These are phyloP conservation scores for Syncerus caffer DNA, from an alignment of 2,797 vertebrate species.

Conservation along the genomic window DNA sequence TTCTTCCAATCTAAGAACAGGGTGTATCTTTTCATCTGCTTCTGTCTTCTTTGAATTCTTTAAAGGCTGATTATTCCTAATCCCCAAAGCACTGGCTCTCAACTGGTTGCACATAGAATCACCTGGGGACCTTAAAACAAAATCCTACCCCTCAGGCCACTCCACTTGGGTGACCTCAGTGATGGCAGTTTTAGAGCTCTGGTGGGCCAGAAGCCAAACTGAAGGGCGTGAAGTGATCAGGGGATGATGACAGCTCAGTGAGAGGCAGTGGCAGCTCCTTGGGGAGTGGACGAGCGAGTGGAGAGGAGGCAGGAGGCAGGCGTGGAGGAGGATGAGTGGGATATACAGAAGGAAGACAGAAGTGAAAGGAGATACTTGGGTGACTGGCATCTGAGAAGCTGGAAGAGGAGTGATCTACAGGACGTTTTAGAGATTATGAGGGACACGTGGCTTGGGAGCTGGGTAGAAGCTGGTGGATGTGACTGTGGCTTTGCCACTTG, in stretches of 20 bases:
- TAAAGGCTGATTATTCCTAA: not conserved
- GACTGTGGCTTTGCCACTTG: not conserved
- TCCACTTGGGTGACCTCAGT: not conserved
- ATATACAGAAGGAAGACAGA: not conserved
- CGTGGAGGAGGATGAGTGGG: rapidly evolving
- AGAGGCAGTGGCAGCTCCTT: not conserved
- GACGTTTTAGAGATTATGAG: not conserved
- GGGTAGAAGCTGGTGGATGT: not conserved
- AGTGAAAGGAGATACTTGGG: not conserved
- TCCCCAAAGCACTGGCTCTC: not conserved
- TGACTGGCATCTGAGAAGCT: not conserved
- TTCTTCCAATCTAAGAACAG: not conserved
- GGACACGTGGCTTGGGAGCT: not conserved
- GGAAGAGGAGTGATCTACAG: not conserved
- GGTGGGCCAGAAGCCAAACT: not conserved
- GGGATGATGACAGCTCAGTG: not conserved
- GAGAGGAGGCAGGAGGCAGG: not conserved
- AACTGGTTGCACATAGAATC: not conserved
- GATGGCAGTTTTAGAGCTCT: not conserved
- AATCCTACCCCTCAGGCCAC: no score
- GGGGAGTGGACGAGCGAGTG: not conserved
- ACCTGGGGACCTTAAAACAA: not conserved
- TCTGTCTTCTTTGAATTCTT: not conserved
- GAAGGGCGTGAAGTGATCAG: not conserved
- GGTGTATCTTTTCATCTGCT: not conserved